Conservation (phyloP, 2,888 invertebrate genomes). For the Pandemis cinnamomeana region DNA sequence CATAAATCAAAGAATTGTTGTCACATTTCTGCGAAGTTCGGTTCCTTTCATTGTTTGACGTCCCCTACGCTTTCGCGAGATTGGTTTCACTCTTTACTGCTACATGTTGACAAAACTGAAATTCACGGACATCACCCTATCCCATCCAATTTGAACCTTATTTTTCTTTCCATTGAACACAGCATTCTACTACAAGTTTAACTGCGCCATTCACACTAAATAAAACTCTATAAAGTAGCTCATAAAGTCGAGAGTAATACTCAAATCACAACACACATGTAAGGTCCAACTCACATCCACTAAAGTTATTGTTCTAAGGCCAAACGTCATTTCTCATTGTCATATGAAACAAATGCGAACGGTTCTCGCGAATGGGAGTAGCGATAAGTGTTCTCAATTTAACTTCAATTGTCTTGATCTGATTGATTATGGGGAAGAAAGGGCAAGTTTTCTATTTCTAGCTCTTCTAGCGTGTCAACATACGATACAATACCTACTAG, state of each 20-base stretch:
- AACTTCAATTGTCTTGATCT: constrained; percentile 55
- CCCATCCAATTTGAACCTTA: constrained; percentile 24
- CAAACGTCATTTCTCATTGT: constrained; percentile 78
- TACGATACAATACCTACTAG: neutral
- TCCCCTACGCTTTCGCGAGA: constrained; percentile 68
- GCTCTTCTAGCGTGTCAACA: neutral
- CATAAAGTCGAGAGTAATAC: constrained; percentile 33
- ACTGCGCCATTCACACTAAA: constrained; percentile 17
- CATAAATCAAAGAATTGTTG: constrained; percentile 42
- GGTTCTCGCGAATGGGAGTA: constrained; percentile 52
- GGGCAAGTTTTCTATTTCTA: constrained; percentile 5
- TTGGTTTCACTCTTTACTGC: constrained; percentile 73
- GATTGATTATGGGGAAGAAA: constrained; percentile 35
- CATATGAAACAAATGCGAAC: constrained; percentile 71
- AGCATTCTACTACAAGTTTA: neutral
- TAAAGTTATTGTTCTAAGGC: constrained; percentile 79
- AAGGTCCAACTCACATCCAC: constrained; percentile 38
- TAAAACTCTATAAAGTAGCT: constrained; percentile 24
- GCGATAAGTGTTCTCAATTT: constrained; percentile 69
- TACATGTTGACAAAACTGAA: constrained; percentile 29
- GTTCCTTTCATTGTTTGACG: constrained; percentile 57
- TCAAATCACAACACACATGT: constrained; percentile 23
- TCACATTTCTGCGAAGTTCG: constrained; percentile 50
- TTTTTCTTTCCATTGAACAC: constrained; percentile 9
- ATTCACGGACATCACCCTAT: neutral